phyloP scores from a whole-genome alignment of 2,797 vertebrate genomes.

The Cirrhinus mrigala region DNA sequence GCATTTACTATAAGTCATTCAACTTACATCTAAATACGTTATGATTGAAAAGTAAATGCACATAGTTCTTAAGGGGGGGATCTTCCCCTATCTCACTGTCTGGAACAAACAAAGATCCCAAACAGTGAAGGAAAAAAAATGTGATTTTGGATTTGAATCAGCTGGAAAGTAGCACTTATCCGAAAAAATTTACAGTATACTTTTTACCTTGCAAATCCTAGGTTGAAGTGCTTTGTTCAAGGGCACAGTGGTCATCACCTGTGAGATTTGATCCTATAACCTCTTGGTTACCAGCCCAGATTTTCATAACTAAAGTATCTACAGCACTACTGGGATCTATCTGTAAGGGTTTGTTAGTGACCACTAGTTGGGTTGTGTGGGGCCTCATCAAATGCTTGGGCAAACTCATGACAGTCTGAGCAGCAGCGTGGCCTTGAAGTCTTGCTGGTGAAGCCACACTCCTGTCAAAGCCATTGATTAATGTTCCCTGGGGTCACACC shows the following conservation, averaged over 20 bases:
- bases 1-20: background rate
- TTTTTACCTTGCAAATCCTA: background rate
- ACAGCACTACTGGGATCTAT: background rate
- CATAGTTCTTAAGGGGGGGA: background rate
- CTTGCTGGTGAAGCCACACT: constrained; percentile 66
- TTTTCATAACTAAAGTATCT: background rate
- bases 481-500: constrained; percentile 69
- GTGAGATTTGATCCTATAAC: background rate
- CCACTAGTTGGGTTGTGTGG: constrained; percentile 45
- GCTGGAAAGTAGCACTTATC: background rate
- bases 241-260: background rate
- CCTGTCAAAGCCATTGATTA: constrained; percentile 74
- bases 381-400: constrained; percentile 54
- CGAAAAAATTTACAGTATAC: background rate
- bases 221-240: background rate
- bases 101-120: background rate
- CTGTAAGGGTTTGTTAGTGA: constrained; percentile 28
- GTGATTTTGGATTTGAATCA: background rate
- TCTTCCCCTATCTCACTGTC: background rate
- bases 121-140: background rate
- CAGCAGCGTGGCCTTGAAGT: constrained; percentile 74
- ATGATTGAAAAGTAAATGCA: background rate
- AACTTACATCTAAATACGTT: background rate
- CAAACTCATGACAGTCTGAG: constrained; percentile 71
- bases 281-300: background rate